These are phyloP conservation scores for Cataglyphis hispanica DNA, from an alignment of 1,140 invertebrate species.

Conservation along the genomic window DNA sequence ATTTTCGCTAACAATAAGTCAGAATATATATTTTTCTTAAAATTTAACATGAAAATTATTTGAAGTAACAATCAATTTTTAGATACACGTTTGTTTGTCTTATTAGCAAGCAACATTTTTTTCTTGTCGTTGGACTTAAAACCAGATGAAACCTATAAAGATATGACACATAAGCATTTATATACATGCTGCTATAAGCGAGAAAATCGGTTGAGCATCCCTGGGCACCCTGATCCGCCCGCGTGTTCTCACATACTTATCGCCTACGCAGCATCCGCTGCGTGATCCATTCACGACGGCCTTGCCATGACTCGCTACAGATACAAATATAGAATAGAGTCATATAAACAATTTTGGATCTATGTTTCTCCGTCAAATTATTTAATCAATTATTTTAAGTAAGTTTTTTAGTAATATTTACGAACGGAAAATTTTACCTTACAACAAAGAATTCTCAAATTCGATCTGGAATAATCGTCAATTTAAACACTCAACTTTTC, in stretches of 20 bases:
- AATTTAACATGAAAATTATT: background rate
- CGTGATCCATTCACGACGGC: slow-evolving; percentile 42
- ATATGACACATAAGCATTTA: background rate
- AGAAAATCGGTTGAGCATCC: background rate
- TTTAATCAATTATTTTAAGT: background rate
- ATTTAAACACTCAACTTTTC: background rate
- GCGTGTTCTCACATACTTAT: slow-evolving; percentile 69
- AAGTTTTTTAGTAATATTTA: background rate
- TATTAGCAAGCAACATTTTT: background rate
- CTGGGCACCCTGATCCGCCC: slow-evolving; percentile 26
- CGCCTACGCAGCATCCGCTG: slow-evolving; percentile 46
- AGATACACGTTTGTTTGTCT: background rate
- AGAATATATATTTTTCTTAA: background rate
- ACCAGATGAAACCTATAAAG: background rate
- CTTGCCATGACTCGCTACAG: slow-evolving; percentile 7
- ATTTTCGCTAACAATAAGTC: background rate
- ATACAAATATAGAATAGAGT: slow-evolving; percentile 55
- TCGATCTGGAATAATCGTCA: background rate
- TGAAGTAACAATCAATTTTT: background rate
- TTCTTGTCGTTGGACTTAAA: background rate
- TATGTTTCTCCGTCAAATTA: background rate
- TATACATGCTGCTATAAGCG: background rate
- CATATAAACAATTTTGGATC: background rate
- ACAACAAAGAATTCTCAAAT: background rate
- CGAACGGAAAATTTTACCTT: background rate